Base-by-base conservation (phyloP, 1,140 invertebrate species). In the Babylonia areolata region DNA sequence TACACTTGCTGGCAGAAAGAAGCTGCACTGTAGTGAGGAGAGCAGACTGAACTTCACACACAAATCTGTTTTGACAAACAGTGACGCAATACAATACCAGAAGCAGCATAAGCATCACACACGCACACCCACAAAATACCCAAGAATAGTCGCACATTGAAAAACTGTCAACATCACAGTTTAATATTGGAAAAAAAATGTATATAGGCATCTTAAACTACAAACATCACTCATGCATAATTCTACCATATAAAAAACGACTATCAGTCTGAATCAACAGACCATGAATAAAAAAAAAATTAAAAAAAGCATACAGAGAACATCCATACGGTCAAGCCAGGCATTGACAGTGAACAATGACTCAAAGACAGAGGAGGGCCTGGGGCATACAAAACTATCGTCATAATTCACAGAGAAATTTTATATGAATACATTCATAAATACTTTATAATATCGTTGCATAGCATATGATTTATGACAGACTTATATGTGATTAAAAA, bases 151-250 rank as follows among this genome's bases (percentile, higher is more conserved):
- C n/a, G n/a, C n/a, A n/a, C n/a, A 64, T n/a, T n/a, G 28, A n/a
- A 23, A 64, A 64, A 64, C 58, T 64, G 58, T 64, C 58, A 64
- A n/a, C 58, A 64, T 64, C 58, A 64, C 58, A 64, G 58, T 64
- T 64, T 64, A 64, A 64, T 64, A 28, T 64, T 64, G 58, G 58
- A 64, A 64, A 64, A 64, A 64, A 64, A 64, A 64, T 28, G 17
- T n/a, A 64, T 64, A 64, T 64, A n/a, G 6, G 46, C 28, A 11
- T 64, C 58, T 64, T 64, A 23, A 64, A 64, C 58, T 64, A 64
- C 58, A 20, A 64, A 64, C 12, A 64, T 64, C 58, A 64, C 58
- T n/a, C 58, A 64, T 64, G 58, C 58, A 64, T 64, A n/a, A 3
- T 64, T 64, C 58, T 23, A 64, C 28, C 28, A 28, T 64, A 5